These are phyloP conservation scores for Chrysomela aeneicollis DNA, from an alignment of 2,888 invertebrate species.

Conservation along the genomic window DNA sequence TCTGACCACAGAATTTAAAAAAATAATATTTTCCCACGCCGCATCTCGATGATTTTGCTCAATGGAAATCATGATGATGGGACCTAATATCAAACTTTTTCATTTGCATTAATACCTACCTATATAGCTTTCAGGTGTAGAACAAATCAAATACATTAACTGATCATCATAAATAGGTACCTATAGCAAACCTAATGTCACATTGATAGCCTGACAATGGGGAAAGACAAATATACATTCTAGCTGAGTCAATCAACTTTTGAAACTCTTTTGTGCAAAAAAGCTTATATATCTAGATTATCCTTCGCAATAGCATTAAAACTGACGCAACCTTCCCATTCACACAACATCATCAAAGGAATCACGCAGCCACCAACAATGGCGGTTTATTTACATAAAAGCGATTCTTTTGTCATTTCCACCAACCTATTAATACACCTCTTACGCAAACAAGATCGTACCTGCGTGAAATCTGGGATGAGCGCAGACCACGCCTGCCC, in stretches of 20 bases:
- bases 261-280: not conserved
- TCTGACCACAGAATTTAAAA: too few relatives aligned
- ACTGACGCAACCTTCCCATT: not conserved
- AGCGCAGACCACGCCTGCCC: conserved; percentile 1
- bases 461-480: not conserved
- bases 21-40: too few relatives aligned
- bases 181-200: too few relatives aligned
- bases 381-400: conserved; percentile 13
- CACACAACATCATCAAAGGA: not conserved
- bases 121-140: too few relatives aligned
- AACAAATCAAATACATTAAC: too few relatives aligned
- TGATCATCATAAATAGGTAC: too few relatives aligned
- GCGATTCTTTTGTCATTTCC: conserved; percentile 7
- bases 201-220: too few relatives aligned
- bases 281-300: not conserved
- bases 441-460: not conserved
- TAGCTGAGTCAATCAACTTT: not conserved
- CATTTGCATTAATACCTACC: too few relatives aligned
- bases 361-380: conserved; percentile 14
- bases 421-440: conserved; percentile 2
- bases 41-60: too few relatives aligned
- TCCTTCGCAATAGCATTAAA: not conserved
- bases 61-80: too few relatives aligned
- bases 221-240: not conserved
- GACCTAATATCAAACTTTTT: too few relatives aligned